Evolutionary conservation across 2,113 vertebrate genomes (phyloP), one percentile per base, ranked within the genome.

Genomic region (Apistogramma diplotaenia): DNA sequence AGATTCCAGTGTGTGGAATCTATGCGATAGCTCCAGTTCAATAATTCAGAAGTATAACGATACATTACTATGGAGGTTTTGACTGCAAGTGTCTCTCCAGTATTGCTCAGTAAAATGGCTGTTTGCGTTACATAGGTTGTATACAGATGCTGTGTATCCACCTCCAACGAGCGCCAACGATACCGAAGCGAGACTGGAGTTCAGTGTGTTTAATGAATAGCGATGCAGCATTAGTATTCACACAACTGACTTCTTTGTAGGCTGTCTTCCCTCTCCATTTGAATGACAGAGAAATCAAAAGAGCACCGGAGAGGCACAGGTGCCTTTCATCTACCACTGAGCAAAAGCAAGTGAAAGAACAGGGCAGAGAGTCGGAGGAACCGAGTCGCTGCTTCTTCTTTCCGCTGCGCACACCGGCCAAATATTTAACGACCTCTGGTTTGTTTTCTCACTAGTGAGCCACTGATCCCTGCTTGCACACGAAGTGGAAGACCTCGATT

Each of bases 221-320:
- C 59, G 58, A 87, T 82, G 57, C 13, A 54, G 40, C 83, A 82
- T 92, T 91, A 85, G 83, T 78, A 92, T 93, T 94, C 90, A 82
- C 62, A 16, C n/a, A 56, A 76, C 56, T 29, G 57, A 82, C 65
- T 70, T 82, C 83, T 84, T 79, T 79, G 83, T 58, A 49, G 85
- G 70, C 49, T 76, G 56, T 57, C 77, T 74, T 81, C 43, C 33
- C 56, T 87, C 72, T 75, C 81, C 15, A 31, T 89, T 79, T 85
- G 81, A 91, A 87, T 88, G 89, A 80, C 84, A 75, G 72, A 82
- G 78, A 78, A 88, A 92, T 90, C 81, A 89, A 80, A 92, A 84
- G 89, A 80, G 78, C 19, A 62, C 49, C 59, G 49, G 70, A 76
- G 79, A 86, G 76, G 62, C 78, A 4, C 74, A 62, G 70, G 85